phyloP scores from a whole-genome alignment of 2,113 vertebrate species.

The Grammomys dolichurus region DNA sequence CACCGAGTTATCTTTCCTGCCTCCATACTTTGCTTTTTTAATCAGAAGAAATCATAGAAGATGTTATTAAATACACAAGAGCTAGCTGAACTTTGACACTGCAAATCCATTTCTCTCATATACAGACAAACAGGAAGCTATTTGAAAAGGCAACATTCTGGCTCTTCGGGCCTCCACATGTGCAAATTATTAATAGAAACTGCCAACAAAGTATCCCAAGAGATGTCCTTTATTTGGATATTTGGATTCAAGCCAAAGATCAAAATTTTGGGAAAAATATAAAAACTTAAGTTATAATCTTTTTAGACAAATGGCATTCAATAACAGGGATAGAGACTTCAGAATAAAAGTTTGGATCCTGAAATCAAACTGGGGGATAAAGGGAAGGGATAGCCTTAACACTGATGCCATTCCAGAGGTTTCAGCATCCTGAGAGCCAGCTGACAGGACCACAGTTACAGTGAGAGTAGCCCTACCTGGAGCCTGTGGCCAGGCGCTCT shows the following conservation, averaged over 20 bases:
- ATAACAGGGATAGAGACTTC: background rate
- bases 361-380: background rate
- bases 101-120: background rate
- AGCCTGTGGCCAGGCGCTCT: background rate
- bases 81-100: background rate
- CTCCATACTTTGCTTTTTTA: background rate
- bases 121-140: background rate
- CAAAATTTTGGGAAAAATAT: background rate
- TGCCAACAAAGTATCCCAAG: background rate
- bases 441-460: background rate
- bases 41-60: background rate
- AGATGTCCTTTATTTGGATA: background rate
- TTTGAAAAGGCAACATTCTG: constrained; percentile 18
- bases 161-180: background rate
- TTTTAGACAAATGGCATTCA: constrained; percentile 15
- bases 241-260: constrained; percentile 20
- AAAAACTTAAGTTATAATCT: constrained; percentile 21
- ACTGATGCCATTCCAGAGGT: background rate
- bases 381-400: background rate
- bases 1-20: background rate
- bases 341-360: background rate
- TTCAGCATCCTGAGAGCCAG: background rate
- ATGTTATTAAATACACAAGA: constrained; percentile 12
- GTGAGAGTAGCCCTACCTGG: background rate
- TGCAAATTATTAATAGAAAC: background rate